Evolutionary conservation across 1,140 invertebrate species (phyloP).

Genomic region (Luehdorfia chinensis): DNA sequence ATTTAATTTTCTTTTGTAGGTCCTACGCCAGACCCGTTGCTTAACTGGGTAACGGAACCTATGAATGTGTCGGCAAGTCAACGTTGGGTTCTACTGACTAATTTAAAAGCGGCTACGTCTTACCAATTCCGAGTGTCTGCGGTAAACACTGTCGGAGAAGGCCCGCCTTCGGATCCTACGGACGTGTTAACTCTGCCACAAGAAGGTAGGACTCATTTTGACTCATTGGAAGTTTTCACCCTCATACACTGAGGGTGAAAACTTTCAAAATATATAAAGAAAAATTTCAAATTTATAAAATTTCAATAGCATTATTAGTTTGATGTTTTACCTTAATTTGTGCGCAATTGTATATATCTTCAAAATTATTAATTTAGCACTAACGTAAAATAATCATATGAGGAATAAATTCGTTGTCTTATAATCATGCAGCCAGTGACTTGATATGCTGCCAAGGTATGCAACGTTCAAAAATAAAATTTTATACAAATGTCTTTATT

Average conservation of each 20-base stretch:
- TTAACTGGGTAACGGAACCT: conserved; percentile 93
- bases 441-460: conserved; percentile 78
- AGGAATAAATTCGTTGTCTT: conserved; percentile 35
- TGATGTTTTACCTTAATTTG: too few species aligned
- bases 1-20: too few species aligned
- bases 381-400: neutral
- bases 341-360: too few species aligned
- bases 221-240: too few species aligned
- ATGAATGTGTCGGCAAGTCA: conserved; percentile 90
- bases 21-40: conserved; percentile 86
- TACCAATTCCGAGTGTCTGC: conserved; percentile 98
- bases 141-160: conserved; percentile 96
- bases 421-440: conserved; percentile 72
- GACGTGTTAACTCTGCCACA: conserved; percentile 93
- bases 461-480: conserved; percentile 36
- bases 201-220: conserved; percentile 90
- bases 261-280: too few species aligned
- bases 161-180: conserved; percentile 91
- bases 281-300: too few species aligned
- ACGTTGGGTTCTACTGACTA: conserved; percentile 88
- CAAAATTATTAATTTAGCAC: too few species aligned
- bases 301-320: too few species aligned
- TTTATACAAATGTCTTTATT: conserved; percentile 23
- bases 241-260: too few species aligned
- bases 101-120: conserved; percentile 94